Conservation (phyloP, 2,888 invertebrate genomes). For the Microctonus hyperodae region DNA sequence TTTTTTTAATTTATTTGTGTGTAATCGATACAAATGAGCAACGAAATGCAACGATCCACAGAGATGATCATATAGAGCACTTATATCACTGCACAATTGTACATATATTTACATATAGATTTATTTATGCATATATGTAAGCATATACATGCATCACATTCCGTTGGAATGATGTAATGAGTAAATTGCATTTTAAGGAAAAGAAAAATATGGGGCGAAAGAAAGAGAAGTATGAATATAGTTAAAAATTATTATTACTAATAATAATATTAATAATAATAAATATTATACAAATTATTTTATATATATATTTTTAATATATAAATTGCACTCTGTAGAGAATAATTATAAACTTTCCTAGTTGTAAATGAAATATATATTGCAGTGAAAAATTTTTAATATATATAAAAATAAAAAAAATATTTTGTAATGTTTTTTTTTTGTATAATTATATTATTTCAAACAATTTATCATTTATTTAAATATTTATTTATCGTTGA, state of each 20-base stretch:
- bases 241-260: no score
- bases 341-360: background rate
- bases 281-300: conserved; percentile 13
- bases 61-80: conserved; percentile 21
- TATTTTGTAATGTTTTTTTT: no score
- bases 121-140: no score
- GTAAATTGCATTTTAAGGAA: conserved; percentile 11
- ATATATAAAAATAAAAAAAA: no score
- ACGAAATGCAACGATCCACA: conserved; percentile 20
- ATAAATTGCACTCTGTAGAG: background rate
- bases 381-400: background rate
- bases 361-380: background rate
- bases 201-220: background rate
- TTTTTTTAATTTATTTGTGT: conserved; percentile 7
- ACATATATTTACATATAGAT: no score
- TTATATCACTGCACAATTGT: conserved; percentile 19
- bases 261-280: no score
- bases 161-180: conserved; percentile 16
- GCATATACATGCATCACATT: conserved; percentile 8
- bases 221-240: background rate
- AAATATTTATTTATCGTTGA: background rate
- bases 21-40: conserved; percentile 3
- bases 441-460: no score
- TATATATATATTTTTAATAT: background rate
- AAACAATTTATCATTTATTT: no score